Percentiles rank a stretch among this genome's conserved stretches.
Evolutionary conservation across 2,888 invertebrate species (phyloP).

Genomic region (Steinernema carpocapsae): DNA sequence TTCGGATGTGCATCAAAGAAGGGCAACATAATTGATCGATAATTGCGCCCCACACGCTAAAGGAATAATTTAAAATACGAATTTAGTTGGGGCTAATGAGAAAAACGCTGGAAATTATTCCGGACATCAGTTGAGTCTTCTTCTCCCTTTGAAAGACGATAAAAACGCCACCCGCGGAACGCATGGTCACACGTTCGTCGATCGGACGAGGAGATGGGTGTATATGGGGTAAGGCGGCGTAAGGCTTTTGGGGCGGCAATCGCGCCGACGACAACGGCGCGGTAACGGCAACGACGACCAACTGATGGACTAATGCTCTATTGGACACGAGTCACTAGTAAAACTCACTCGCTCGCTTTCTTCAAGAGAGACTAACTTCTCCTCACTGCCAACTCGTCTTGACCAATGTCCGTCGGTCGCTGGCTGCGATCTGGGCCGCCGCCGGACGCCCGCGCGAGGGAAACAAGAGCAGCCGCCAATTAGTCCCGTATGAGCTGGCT

Average conservation of each 20-base stretch:
- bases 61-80: too few species aligned
- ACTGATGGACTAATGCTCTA: constrained; percentile 17
- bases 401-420: constrained; percentile 1
- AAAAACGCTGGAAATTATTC: too few species aligned
- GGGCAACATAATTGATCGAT: constrained; percentile 21
- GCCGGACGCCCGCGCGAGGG: constrained; percentile 19
- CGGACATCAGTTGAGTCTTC: too few species aligned
- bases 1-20: neutral
- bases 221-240: too few species aligned
- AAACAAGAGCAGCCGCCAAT: constrained; percentile 33
- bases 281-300: neutral
- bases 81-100: too few species aligned
- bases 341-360: constrained; percentile 3
- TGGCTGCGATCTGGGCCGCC: neutral
- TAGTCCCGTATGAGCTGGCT: constrained; percentile 9
- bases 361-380: constrained; percentile 4
- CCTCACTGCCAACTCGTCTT: constrained; percentile 26
- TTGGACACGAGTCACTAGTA: constrained; percentile 27
- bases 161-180: too few species aligned
- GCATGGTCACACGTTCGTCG: too few species aligned
- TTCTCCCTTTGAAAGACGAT: too few species aligned
- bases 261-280: too few species aligned
- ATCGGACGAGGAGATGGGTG: too few species aligned
- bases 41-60: neutral
- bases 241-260: too few species aligned